phyloP scores from a whole-genome alignment of 2,113 vertebrate genomes.

The Cinclus cinclus region DNA sequence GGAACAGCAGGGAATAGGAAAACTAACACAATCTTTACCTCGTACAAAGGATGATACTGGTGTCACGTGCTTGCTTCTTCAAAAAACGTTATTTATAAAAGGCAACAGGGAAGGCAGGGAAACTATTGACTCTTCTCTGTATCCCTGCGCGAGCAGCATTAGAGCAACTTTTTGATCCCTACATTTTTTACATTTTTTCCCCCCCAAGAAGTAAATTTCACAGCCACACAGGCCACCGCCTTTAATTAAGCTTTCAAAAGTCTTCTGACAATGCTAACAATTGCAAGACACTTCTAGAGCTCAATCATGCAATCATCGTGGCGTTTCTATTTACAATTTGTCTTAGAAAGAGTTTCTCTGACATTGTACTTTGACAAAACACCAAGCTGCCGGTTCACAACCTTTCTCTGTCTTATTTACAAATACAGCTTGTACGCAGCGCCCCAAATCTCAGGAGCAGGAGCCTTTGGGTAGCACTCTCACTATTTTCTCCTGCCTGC shows the following conservation, averaged over 20 bases:
- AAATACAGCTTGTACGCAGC: constrained; percentile 71
- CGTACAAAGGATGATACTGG: constrained; percentile 64
- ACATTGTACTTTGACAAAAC: constrained; percentile 81
- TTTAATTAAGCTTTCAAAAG: constrained; percentile 86
- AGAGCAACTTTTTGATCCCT: constrained; percentile 64
- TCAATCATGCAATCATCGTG: constrained; percentile 79
- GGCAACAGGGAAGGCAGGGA: constrained; percentile 34
- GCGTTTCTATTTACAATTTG: constrained; percentile 84
- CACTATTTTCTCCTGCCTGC: neutral
- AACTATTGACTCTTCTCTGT: constrained; percentile 33
- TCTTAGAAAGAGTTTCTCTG: constrained; percentile 81
- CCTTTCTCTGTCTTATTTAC: constrained; percentile 80
- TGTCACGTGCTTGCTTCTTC: constrained; percentile 64
- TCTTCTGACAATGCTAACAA: constrained; percentile 82
- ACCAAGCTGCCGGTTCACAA: constrained; percentile 76
- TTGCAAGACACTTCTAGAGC: constrained; percentile 78
- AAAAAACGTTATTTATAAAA: constrained; percentile 72
- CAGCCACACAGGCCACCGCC: constrained; percentile 71
- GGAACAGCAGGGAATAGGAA: constrained; percentile 70
- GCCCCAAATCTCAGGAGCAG: constrained; percentile 23
- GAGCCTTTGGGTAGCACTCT: constrained; percentile 39
- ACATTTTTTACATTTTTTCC: constrained; percentile 10
- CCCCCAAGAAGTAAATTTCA: constrained; percentile 70
- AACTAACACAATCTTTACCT: constrained; percentile 68
- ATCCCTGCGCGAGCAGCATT: neutral